A percentile compares a stretch with the other conserved stretches of the same genome.
Evolutionary conservation across 2,797 vertebrate genomes (phyloP).

Genomic region (Apogon talboti): DNA sequence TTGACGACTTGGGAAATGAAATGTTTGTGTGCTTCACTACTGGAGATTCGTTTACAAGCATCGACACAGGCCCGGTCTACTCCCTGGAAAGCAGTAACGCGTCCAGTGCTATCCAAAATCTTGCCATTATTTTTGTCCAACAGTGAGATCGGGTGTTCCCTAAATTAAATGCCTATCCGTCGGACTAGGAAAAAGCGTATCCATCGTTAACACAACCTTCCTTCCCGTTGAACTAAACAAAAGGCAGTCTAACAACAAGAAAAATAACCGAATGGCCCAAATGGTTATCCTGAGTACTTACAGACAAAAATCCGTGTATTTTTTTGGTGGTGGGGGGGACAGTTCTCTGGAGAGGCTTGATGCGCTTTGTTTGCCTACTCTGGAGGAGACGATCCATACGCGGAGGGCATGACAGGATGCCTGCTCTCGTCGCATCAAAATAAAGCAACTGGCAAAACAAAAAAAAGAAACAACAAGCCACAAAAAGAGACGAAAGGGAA

Average conservation of each 20-base stretch:
- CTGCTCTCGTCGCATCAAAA: conserved; percentile 53
- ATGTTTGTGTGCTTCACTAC: conserved; percentile 31
- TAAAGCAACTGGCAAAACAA: conserved; percentile 29
- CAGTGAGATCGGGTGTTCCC: conserved; percentile 49
- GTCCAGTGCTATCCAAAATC: conserved; percentile 67
- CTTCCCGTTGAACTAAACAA: conserved; percentile 40
- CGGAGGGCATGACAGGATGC: conserved; percentile 36
- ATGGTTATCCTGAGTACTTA: conserved; percentile 66
- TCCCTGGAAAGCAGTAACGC: conserved; percentile 69
- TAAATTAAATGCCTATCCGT: conserved; percentile 69
- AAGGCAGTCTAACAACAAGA: conserved; percentile 20
- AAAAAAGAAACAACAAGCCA: conserved; percentile 28
- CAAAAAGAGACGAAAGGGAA: conserved; percentile 40
- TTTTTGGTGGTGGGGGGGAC: conserved; percentile 31
- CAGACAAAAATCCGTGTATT: conserved; percentile 65
- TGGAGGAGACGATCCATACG: conserved; percentile 49
- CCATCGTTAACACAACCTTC: conserved; percentile 58
- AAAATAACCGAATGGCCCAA: conserved; percentile 27
- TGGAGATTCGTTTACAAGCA: conserved; percentile 32
- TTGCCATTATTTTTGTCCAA: conserved; percentile 76
- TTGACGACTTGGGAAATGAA: conserved; percentile 34
- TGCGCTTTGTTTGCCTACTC: conserved; percentile 73
- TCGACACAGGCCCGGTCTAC: conserved; percentile 62
- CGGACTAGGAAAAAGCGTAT: conserved; percentile 56
- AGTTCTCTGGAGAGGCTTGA: conserved; percentile 68